These are phyloP conservation scores for Allobates femoralis DNA, from an alignment of 2,797 vertebrate genomes.

Conservation along the genomic window DNA sequence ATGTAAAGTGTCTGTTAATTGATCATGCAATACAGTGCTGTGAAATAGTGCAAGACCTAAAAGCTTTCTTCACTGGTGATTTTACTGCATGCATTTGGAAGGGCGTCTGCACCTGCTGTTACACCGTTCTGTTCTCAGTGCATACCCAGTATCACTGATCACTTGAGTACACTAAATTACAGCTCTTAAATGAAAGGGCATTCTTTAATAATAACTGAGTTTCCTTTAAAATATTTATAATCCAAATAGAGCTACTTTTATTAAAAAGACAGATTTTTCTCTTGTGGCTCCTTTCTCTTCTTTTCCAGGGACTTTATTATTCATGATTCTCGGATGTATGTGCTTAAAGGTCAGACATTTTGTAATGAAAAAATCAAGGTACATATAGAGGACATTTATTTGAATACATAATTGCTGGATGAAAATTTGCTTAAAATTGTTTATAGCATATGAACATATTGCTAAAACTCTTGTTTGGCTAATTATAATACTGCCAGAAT, in stretches of 20 bases:
- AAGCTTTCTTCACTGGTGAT: not conserved
- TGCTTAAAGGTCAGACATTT: slow-evolving; percentile 24
- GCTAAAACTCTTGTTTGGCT: not conserved
- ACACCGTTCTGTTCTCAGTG: not conserved
- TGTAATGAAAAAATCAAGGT: not conserved
- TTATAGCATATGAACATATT: not conserved
- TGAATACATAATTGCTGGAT: not conserved
- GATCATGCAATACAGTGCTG: not conserved
- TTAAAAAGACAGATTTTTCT: slow-evolving; percentile 21
- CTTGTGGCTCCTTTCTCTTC: slow-evolving; percentile 3
- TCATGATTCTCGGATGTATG: not conserved
- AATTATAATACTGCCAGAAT: not conserved
- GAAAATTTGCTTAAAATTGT: not conserved
- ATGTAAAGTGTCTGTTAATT: not conserved
- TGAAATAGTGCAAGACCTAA: not conserved
- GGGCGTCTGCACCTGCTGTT: slow-evolving; percentile 5
- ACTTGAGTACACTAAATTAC: slow-evolving; percentile 23
- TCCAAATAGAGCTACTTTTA: slow-evolving; percentile 26
- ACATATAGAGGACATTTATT: slow-evolving; percentile 1
- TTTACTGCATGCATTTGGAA: slow-evolving; percentile 10
- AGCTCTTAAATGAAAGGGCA: slow-evolving; percentile 41
- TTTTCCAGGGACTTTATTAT: not conserved
- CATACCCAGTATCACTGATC: slow-evolving; percentile 3
- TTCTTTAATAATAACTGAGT: slow-evolving; percentile 45
- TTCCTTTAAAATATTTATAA: slow-evolving; percentile 51